Percentiles rank a stretch among this genome's conserved stretches.
Evolutionary conservation across 2,888 invertebrate species (phyloP).

Genomic region (Melipona bicolor): DNA sequence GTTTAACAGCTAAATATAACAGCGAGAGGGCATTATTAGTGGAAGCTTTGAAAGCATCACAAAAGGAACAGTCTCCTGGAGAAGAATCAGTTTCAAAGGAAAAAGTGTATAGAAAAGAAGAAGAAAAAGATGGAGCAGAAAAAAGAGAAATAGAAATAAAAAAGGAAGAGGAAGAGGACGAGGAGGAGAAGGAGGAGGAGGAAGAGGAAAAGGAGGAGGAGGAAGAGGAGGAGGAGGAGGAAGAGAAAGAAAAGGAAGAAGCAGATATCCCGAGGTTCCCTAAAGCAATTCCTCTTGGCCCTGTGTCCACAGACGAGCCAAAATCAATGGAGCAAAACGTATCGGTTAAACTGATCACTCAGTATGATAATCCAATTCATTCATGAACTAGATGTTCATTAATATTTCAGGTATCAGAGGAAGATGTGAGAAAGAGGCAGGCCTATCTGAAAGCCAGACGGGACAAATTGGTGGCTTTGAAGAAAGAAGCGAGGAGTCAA

Average conservation of each 20-base stretch:
- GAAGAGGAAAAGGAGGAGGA: constrained; percentile 11
- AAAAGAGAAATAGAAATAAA: not conserved
- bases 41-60: constrained; percentile 77
- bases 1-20: constrained; percentile 80
- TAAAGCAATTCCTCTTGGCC: constrained; percentile 44
- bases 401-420: constrained; percentile 76
- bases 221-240: constrained; percentile 8
- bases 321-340: constrained; percentile 73
- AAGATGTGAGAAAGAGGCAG: constrained; percentile 91
- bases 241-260: not conserved
- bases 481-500: constrained; percentile 94
- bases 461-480: constrained; percentile 95
- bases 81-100: constrained; percentile 28
- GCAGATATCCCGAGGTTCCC: constrained; percentile 21
- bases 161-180: constrained; percentile 20
- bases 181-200: constrained; percentile 7
- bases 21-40: constrained; percentile 81
- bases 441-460: constrained; percentile 95
- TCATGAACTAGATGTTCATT: not conserved
- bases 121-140: not conserved
- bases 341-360: constrained; percentile 13
- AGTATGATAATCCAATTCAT: not conserved
- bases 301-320: constrained; percentile 60
- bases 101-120: constrained; percentile 23
- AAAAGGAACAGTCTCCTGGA: constrained; percentile 44